phyloP scores from a whole-genome alignment of 2,888 invertebrate species.

The Chrysolina oricalcia region DNA sequence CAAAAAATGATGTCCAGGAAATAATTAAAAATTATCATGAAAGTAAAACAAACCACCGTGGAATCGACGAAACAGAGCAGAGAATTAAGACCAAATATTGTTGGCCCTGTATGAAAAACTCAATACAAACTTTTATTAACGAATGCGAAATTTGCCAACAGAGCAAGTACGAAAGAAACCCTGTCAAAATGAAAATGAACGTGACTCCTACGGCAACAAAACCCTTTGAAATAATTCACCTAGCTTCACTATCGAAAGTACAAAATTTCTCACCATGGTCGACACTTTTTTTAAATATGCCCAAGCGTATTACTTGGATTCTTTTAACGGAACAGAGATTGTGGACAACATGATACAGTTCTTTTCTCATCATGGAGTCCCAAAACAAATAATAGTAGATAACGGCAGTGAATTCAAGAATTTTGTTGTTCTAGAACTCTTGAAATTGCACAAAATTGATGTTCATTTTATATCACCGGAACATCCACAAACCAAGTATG shows the following conservation, averaged over 20 bases:
- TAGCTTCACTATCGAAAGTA: conserved; percentile 2
- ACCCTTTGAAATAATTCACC: too few relatives aligned
- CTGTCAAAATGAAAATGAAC: too few relatives aligned
- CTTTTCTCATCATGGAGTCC: conserved; percentile 52
- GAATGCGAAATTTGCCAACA: conserved; percentile 35
- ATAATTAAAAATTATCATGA: conserved; percentile 29
- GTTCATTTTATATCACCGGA: conserved; percentile 47
- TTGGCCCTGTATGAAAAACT: conserved; percentile 34
- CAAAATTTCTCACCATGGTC: too few relatives aligned
- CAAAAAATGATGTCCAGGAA: neutral
- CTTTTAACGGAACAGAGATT: conserved; percentile 34
- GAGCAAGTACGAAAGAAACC: conserved; percentile 33
- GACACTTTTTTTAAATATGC: too few relatives aligned
- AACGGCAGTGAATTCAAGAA: conserved; percentile 54
- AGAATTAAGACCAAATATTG: conserved; percentile 33
- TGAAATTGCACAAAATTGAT: conserved; percentile 50
- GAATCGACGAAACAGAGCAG: conserved; percentile 25
- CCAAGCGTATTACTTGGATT: conserved; percentile 41
- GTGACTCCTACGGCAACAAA: too few relatives aligned
- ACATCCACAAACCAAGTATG: conserved; percentile 48
- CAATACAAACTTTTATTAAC: conserved; percentile 38
- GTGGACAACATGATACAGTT: conserved; percentile 43
- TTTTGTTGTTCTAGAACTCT: conserved; percentile 43
- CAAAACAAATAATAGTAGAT: conserved; percentile 49
- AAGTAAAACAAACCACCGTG: conserved; percentile 27